phyloP scores from a whole-genome alignment of 92 coral and sea anemone species.

The Parazoanthus atlanticus region DNA sequence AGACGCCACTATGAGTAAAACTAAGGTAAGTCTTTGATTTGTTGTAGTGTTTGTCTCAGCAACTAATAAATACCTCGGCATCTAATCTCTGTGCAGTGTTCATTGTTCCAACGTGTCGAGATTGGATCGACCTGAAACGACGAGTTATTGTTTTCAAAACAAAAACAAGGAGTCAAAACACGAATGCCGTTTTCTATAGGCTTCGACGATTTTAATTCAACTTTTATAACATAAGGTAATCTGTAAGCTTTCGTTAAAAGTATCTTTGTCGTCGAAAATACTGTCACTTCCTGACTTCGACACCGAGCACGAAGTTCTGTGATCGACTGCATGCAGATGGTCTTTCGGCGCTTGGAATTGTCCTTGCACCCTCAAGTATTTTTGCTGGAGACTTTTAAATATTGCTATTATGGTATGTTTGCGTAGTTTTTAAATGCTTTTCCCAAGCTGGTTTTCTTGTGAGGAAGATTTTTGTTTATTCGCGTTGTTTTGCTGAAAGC shows the following conservation, averaged over 20 bases:
- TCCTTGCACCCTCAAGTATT: background rate
- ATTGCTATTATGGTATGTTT: conserved; percentile 1
- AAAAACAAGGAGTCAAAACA: conserved; percentile 31
- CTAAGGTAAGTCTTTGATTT: conserved; percentile 21
- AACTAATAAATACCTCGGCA: background rate
- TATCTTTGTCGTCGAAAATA: background rate
- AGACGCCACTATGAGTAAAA: conserved; percentile 32
- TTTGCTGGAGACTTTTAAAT: background rate
- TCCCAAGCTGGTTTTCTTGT: background rate
- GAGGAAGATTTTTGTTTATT: background rate
- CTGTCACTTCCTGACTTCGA: conserved; percentile 4
- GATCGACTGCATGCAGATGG: background rate
- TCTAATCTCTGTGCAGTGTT: conserved; percentile 12
- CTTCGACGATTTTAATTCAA: background rate
- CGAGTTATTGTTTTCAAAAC: conserved; percentile 15
- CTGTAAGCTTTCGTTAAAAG: background rate
- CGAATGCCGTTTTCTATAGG: background rate
- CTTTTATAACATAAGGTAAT: background rate
- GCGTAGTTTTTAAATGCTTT: background rate
- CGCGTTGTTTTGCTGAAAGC: background rate
- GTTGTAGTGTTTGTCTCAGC: too few relatives aligned
- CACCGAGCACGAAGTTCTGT: background rate
- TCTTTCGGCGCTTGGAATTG: background rate
- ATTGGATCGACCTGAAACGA: conserved; percentile 2
- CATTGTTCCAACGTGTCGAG: conserved; percentile 14